A percentile compares a stretch with the other conserved stretches of the same genome.
These are phyloP conservation scores for Helobdella robusta DNA, from an alignment of 2,888 invertebrate genomes.

Conservation along the genomic window DNA sequence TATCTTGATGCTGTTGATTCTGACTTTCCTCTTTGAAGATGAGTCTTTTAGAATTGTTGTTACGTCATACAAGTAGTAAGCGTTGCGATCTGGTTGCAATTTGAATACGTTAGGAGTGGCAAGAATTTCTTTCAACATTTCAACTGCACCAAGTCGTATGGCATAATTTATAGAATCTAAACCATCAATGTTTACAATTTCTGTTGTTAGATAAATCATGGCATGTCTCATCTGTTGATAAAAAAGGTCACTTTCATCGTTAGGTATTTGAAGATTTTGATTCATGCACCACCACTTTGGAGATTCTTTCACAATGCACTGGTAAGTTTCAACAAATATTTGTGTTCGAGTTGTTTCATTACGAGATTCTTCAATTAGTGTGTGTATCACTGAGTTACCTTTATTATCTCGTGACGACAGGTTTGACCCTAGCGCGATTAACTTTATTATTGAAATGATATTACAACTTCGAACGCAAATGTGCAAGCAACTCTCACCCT, in stretches of 20 bases:
- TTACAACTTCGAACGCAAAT: conserved; percentile 30
- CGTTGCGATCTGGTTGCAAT: conserved; percentile 32
- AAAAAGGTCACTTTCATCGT: conserved; percentile 35
- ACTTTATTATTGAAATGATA: conserved; percentile 33
- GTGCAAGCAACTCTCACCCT: conserved; percentile 33
- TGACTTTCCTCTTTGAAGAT: neutral
- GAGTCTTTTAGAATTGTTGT: conserved; percentile 36
- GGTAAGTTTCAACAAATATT: conserved; percentile 33
- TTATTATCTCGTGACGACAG: conserved; percentile 36
- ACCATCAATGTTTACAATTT: conserved; percentile 38
- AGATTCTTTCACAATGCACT: conserved; percentile 26
- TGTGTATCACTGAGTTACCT: conserved; percentile 43
- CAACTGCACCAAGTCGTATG: conserved; percentile 38
- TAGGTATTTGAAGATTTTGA: conserved; percentile 37
- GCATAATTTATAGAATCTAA: conserved; percentile 40
- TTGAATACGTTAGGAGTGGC: conserved; percentile 40
- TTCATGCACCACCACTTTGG: conserved; percentile 42
- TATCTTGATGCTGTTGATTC: conserved; percentile 2
- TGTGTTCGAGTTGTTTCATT: conserved; percentile 31
- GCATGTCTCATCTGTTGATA: conserved; percentile 36
- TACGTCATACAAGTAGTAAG: conserved; percentile 38
- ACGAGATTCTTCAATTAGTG: conserved; percentile 37
- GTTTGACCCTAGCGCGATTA: conserved; percentile 40
- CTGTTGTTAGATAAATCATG: conserved; percentile 37
- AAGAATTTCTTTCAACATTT: conserved; percentile 39